These are phyloP conservation scores for Ancistrus triradiatus DNA, from an alignment of 2,113 vertebrate genomes.

Conservation along the genomic window DNA sequence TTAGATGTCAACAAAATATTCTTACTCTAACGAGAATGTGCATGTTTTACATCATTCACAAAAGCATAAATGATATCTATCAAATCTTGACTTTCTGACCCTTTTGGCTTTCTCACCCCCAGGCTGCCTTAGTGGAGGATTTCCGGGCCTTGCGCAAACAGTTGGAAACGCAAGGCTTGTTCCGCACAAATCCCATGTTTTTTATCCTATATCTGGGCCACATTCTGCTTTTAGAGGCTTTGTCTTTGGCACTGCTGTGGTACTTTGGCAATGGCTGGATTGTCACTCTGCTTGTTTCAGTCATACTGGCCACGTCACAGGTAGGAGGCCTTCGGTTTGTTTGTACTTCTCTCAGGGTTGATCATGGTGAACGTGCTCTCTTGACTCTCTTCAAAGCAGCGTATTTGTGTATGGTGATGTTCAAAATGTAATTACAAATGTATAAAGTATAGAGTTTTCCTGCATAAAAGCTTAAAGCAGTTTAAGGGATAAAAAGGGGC, in stretches of 20 bases:
- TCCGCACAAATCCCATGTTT: slow-evolving; percentile 74
- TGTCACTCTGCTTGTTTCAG: slow-evolving; percentile 68
- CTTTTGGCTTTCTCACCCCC: slow-evolving; percentile 16
- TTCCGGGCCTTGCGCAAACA: slow-evolving; percentile 75
- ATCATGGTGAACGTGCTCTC: too few relatives aligned
- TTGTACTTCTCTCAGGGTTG: too few relatives aligned
- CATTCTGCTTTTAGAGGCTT: slow-evolving; percentile 78
- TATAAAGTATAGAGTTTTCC: too few relatives aligned
- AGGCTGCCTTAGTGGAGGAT: slow-evolving; percentile 79
- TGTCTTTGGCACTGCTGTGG: slow-evolving; percentile 74
- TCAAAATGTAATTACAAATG: too few relatives aligned
- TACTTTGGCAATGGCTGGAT: slow-evolving; percentile 82
- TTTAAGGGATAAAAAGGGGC: too few relatives aligned
- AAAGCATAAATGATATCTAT: background rate
- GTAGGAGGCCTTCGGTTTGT: slow-evolving; percentile 64
- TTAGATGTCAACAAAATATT: too few relatives aligned
- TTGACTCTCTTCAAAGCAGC: too few relatives aligned
- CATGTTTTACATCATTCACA: too few relatives aligned
- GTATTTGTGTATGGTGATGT: too few relatives aligned
- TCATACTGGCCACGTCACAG: slow-evolving; percentile 80
- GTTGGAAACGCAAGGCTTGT: slow-evolving; percentile 75
- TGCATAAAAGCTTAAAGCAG: too few relatives aligned
- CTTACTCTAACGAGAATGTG: too few relatives aligned
- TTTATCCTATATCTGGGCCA: slow-evolving; percentile 82
- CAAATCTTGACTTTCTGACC: background rate